Evolutionary conservation across 2,888 invertebrate species (phyloP), one percentile per base, ranked within the genome.

Genomic region (Leucozona laternaria): DNA sequence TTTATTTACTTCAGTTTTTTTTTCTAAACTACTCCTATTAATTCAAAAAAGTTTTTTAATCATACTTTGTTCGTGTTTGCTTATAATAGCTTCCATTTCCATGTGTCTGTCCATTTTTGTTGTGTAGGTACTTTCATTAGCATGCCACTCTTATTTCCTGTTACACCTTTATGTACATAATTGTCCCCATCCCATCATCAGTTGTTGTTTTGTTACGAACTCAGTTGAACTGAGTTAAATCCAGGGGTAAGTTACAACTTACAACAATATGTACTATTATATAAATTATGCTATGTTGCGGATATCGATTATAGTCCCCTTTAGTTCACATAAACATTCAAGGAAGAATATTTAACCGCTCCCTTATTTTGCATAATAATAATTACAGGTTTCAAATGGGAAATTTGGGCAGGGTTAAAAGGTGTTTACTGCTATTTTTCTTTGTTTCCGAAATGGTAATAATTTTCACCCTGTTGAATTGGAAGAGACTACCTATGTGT

Each of bases 211-310:
- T 66, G 1, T 7, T 58, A 1, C 20, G 68, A 53, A 37, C 53
- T 68, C n/a, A 22, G 34, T 68, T 68, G 68, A 53, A 68, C 45
- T 53, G n/a, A 31, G 53, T 53, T 28, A 8, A 28, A 64, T 28
- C n/a, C 22, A 53, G n/a, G 25, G 68, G 37, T 53, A n/a, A 34
- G 22, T 68, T 53, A 34, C 68, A 53, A 53, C n/a, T n/a, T n/a
- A n/a, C 37, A 53, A 22, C 15, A 22, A 28, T 7, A 53, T 5
- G 13, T 40, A 40, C 8, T 55, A 28, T 8, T 8, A 45, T 31
- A 68, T 68, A 64, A 64, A 68, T 68, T 68, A 68, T 68, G 53
- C 68, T 53, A 53, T 68, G 53, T 25, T 50, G 68, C 53, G 68
- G 68, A 68, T 68, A 68, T 68, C 68, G 68, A 68, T 68, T 66